phyloP scores from a whole-genome alignment of 1,140 invertebrate species.

The Eriosoma lanigerum region DNA sequence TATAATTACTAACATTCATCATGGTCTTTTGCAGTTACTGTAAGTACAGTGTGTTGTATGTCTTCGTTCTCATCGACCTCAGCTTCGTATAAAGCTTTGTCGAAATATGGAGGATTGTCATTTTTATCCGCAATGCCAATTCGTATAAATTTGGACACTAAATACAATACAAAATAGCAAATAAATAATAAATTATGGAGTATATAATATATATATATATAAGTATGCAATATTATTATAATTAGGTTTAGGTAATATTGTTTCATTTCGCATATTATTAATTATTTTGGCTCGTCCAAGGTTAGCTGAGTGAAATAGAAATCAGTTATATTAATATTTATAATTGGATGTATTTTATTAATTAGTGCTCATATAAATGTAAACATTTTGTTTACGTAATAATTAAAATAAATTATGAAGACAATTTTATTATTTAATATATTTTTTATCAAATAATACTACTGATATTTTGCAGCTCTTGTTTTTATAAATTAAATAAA shows the following conservation, averaged over 20 bases:
- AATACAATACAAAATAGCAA: conserved; percentile 54
- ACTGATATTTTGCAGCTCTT: no score
- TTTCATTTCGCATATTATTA: neutral
- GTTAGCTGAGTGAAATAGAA: no score
- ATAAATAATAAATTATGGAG: no score
- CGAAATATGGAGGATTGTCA: conserved; percentile 96
- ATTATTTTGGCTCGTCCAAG: neutral
- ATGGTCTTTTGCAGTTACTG: conserved; percentile 96
- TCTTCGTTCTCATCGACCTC: conserved; percentile 98
- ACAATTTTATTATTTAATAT: no score
- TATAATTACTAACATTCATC: conserved; percentile 97
- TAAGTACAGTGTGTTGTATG: conserved; percentile 93
- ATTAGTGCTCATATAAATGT: no score
- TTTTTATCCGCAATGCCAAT: conserved; percentile 94
- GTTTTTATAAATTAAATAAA: no score
- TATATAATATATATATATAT: no score
- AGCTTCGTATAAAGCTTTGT: conserved; percentile 92
- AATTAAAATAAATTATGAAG: no score
- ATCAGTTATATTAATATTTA: no score
- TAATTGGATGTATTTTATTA: no score
- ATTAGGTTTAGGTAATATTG: neutral
- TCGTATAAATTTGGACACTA: conserved; percentile 88
- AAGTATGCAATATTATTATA: neutral
- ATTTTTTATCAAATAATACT: no score
- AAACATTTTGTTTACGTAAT: no score